Evolutionary conservation across 2,888 invertebrate genomes (phyloP).

Genomic region (Ommatoiulus sabulosus): DNA sequence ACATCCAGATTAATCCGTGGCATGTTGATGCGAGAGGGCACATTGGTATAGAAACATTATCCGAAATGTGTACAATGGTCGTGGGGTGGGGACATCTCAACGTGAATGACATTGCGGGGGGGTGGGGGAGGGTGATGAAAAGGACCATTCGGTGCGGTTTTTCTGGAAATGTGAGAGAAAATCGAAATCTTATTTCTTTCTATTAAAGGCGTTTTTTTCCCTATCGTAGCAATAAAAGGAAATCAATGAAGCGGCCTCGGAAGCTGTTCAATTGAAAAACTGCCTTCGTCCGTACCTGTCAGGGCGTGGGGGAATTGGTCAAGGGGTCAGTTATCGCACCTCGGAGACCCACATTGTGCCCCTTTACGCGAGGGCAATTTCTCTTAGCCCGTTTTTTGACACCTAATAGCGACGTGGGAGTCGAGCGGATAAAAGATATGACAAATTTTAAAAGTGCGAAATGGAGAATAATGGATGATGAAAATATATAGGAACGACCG

Average conservation of each 20-base stretch:
- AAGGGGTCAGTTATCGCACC: slow-evolving; percentile 47
- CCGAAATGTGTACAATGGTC: slow-evolving; percentile 16
- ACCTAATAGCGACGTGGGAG: slow-evolving; percentile 39
- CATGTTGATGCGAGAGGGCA: no score
- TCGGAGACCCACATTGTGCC: neutral
- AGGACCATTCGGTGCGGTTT: slow-evolving; percentile 8
- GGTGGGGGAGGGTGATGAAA: no score
- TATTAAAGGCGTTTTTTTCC: neutral
- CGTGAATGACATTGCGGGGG: neutral
- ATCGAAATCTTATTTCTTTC: slow-evolving; percentile 47
- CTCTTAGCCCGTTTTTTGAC: neutral
- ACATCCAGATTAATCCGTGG: slow-evolving; percentile 38
- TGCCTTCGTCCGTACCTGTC: slow-evolving; percentile 31
- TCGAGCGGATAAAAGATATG: slow-evolving; percentile 15
- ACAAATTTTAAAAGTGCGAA: slow-evolving; percentile 42
- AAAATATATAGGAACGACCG: neutral
- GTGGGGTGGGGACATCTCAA: neutral
- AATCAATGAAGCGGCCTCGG: neutral
- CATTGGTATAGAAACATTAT: no score
- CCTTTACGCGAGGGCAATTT: neutral
- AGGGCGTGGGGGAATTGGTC: neutral
- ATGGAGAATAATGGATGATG: neutral
- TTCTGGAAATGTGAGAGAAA: slow-evolving; percentile 47
- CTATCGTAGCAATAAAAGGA: slow-evolving; percentile 28
- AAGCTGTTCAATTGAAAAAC: slow-evolving; percentile 7